These are phyloP conservation scores for Intellagama lesueurii DNA, from an alignment of 2,797 vertebrate genomes.

Conservation along the genomic window DNA sequence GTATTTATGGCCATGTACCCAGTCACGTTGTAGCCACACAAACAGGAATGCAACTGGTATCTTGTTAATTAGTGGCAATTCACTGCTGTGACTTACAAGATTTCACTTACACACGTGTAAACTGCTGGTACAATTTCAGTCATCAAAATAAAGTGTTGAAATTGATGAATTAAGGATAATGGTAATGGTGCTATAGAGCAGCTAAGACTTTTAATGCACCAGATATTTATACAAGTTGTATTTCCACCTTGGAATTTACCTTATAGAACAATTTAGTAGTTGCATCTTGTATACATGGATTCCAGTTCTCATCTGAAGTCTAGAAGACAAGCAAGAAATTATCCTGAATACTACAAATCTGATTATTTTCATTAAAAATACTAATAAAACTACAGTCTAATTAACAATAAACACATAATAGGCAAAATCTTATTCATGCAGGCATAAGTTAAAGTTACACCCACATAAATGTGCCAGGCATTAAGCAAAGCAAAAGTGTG, in stretches of 20 bases:
- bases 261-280: slow-evolving; percentile 93
- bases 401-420: too few relatives aligned
- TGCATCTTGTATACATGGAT: slow-evolving; percentile 93
- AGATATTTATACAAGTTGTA: background rate
- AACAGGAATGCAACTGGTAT: too few relatives aligned
- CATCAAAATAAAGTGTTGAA: background rate
- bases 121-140: too few relatives aligned
- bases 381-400: background rate
- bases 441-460: too few relatives aligned
- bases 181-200: background rate
- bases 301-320: slow-evolving; percentile 94
- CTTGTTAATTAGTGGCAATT: too few relatives aligned
- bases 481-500: too few relatives aligned
- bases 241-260: slow-evolving; percentile 76
- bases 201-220: background rate
- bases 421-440: too few relatives aligned
- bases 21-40: too few relatives aligned
- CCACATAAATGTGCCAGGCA: too few relatives aligned
- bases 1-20: too few relatives aligned
- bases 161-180: background rate
- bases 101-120: too few relatives aligned
- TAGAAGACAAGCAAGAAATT: slow-evolving; percentile 70
- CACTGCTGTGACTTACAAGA: too few relatives aligned
- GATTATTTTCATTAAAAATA: background rate
- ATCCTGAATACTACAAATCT: background rate